phyloP scores from a whole-genome alignment of 2,888 invertebrate genomes.

The Drosophila putrida region DNA sequence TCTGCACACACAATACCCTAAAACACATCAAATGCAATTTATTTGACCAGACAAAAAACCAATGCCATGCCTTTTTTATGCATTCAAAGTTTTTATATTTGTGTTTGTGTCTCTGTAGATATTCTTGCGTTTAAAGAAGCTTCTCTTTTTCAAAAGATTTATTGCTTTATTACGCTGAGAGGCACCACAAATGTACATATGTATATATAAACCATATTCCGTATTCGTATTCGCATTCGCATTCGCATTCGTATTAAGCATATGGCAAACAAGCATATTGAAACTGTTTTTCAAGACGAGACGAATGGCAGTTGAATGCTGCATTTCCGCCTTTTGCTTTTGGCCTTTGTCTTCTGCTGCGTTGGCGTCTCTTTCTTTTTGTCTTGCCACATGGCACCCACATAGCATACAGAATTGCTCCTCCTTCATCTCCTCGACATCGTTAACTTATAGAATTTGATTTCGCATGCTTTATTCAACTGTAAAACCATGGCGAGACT shows the following conservation, averaged over 20 bases:
- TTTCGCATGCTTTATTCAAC: constrained; percentile 36
- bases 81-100: constrained; percentile 11
- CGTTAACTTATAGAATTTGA: constrained; percentile 62
- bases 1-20: constrained; percentile 14
- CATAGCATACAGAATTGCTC: not conserved
- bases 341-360: constrained; percentile 62
- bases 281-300: constrained; percentile 50
- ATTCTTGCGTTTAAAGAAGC: constrained; percentile 24
- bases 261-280: constrained; percentile 50
- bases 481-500: constrained; percentile 40
- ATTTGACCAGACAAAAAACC: constrained; percentile 52
- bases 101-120: constrained; percentile 1
- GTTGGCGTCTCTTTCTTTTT: constrained; percentile 36
- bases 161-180: constrained; percentile 63
- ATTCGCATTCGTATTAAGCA: constrained; percentile 44
- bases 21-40: constrained; percentile 52
- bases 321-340: constrained; percentile 56
- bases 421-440: not conserved
- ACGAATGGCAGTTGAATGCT: constrained; percentile 48
- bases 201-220: not conserved
- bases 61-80: constrained; percentile 52
- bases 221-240: constrained; percentile 2
- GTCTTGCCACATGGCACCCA: constrained; percentile 23
- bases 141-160: constrained; percentile 53
- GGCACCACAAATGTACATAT: constrained; percentile 16